Evolutionary conservation across 2,797 vertebrate genomes (phyloP), one percentile per base, ranked within the genome.

Genomic region (Amphiprion clarkii): DNA sequence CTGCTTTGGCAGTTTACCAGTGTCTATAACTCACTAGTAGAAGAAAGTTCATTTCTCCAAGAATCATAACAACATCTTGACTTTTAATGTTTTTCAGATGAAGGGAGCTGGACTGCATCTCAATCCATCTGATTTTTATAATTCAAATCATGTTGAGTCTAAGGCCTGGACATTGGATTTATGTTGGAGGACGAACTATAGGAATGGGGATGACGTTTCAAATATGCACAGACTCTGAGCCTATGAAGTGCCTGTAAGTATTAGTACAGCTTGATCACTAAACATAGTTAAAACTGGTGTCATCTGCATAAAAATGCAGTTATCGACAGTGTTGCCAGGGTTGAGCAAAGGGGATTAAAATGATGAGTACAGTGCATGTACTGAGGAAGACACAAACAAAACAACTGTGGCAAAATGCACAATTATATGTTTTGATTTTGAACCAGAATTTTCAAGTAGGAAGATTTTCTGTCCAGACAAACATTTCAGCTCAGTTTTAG

Each of bases 131-230:
- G 9, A 10, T 19, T 57, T 70, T 74, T 75, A 27, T 64, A 52
- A 75, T 77, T 81, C n/a, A 68, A 63, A 52, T 48, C 56, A 48
- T 52, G 65, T 23, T 42, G 17, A 42, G 62, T 63, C 61, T 64
- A 76, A 74, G 78, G 70, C 57, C 49, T 69, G 46, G 2, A 49
- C 42, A 48, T 16, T 53, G 40, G 19, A 64, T 85, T 78, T 49
- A 29, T 62, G 48, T 21, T 58, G 40, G 23, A 53, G 42, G 60
- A 79, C 51, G 66, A 64, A 6, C 42, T 57, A 46, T 4, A 69
- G 74, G 49, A 56, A 25, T 3, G 55, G 4, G 1, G 12, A 65
- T 48, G 42, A 46, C 11, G 42, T 49, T 14, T 71, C 13, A 33
- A 3, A 17, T 17, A 17, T 46, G 33, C 31, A 33, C 40, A 42